Base-by-base conservation (phyloP, 2,888 invertebrate genomes). In the Rhingia rostrata region DNA sequence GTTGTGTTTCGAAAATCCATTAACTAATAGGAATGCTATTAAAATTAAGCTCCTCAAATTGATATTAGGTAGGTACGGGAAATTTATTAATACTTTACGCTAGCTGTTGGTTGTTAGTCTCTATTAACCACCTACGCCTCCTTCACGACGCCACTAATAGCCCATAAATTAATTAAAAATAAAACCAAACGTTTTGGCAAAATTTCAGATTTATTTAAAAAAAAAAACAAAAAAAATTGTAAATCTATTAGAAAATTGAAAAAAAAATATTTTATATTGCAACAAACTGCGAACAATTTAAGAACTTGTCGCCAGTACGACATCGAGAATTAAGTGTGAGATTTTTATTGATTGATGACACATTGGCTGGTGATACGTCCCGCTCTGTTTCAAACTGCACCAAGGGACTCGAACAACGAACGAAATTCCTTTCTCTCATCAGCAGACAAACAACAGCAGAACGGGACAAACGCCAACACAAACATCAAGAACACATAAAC, bases 331-430 rank as follows among this genome's bases (percentile, higher is more conserved):
- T 60, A 66, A 73, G 63, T 64, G 60, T 47, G 53, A 56, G 61
- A 67, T 81, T 69, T 70, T 75, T 74, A 81, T 81, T 81, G 75
- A 75, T 74, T 63, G 67, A 75, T 75, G 80, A 56, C 14, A 56
- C 56, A 54, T 39, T 63, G 51, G 3, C 37, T 60, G 67, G 51
- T 64, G 70, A n/a, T 53, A 22, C 51, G 14, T 47, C 41, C 6
- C 43, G 33, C 49, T 64, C 33, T 51, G 56, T 43, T 63, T 54
- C 33, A 67, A 56, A n/a, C 60, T 53, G 43, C 54, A 63, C 41
- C 39, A 33, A 72, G 39, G 45, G 12, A 79, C 73, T 41, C 53
- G 39, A 72, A 14, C 60, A 61, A 32, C 7, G 33, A 43, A 53
- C 45, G 39, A 43, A 45, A 43, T 54, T 51, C 39, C 37, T 64